Percentiles rank a stretch among this genome's conserved stretches.
Conservation (phyloP, 2,888 invertebrate species). For the Pogonocherus hispidulus region DNA sequence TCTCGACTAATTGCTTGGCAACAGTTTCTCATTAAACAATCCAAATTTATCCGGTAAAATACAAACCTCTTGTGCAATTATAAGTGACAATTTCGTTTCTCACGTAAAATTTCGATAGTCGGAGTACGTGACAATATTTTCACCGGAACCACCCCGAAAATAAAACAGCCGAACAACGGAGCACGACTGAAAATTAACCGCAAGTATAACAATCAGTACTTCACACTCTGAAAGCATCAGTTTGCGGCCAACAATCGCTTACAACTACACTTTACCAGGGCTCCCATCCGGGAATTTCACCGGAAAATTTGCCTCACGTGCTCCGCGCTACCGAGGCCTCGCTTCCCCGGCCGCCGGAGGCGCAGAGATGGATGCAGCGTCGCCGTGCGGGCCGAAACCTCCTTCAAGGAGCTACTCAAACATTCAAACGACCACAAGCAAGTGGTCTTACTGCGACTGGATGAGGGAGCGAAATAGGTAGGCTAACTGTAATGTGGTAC, state of each 20-base stretch:
- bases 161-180: slow-evolving; percentile 31
- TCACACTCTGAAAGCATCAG: slow-evolving; percentile 59
- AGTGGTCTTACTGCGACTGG: slow-evolving; percentile 51
- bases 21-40: too few species aligned
- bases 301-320: slow-evolving; percentile 10
- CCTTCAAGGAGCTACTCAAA: slow-evolving; percentile 45
- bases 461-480: slow-evolving; percentile 28
- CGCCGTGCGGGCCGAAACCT: background rate
- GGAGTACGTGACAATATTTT: slow-evolving; percentile 26
- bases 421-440: slow-evolving; percentile 58
- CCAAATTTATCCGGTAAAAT: too few species aligned
- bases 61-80: too few species aligned
- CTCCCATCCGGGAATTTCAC: slow-evolving; percentile 9
- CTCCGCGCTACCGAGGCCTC: background rate
- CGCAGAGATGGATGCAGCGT: background rate
- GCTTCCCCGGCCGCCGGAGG: background rate
- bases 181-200: slow-evolving; percentile 48
- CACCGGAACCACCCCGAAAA: slow-evolving; percentile 2
- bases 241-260: slow-evolving; percentile 62
- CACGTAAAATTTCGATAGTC: too few species aligned
- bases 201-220: slow-evolving; percentile 58
- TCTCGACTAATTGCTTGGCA: too few species aligned
- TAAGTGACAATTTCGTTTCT: too few species aligned
- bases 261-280: slow-evolving; percentile 47
- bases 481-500: slow-evolving; percentile 1